phyloP scores from a whole-genome alignment of 2,888 invertebrate genomes.

The Plutella xylostella region DNA sequence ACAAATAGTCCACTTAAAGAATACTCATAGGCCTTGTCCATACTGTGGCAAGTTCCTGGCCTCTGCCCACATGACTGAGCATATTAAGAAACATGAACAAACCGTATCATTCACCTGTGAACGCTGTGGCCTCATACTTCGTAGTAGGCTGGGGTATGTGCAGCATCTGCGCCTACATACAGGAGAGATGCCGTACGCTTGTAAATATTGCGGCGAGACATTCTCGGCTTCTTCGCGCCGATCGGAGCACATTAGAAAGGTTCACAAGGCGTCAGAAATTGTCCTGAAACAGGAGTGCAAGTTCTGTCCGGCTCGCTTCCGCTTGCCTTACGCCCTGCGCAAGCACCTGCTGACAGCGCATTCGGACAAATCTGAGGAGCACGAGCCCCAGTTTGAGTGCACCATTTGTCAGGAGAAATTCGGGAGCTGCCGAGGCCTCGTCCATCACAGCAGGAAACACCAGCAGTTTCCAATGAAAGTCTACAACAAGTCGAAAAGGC shows the following conservation, averaged over 20 bases:
- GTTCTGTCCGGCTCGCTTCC: constrained; percentile 42
- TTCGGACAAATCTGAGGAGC: constrained; percentile 17
- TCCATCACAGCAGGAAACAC: constrained; percentile 41
- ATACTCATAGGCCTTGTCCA: constrained; percentile 44
- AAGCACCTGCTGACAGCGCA: constrained; percentile 39
- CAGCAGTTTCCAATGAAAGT: constrained; percentile 17
- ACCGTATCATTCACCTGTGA: constrained; percentile 31
- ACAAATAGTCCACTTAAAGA: constrained; percentile 51
- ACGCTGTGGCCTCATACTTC: constrained; percentile 36
- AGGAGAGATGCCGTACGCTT: constrained; percentile 46
- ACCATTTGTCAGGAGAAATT: constrained; percentile 38
- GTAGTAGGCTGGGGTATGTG: constrained; percentile 39
- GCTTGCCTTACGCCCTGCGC: constrained; percentile 36
- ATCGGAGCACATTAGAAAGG: constrained; percentile 43
- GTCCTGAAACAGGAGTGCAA: constrained; percentile 36
- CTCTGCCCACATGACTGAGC: constrained; percentile 48
- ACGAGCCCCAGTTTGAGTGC: constrained; percentile 32
- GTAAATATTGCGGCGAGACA: constrained; percentile 39
- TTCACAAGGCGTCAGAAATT: constrained; percentile 28
- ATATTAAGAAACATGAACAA: constrained; percentile 38
- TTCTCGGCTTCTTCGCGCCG: constrained; percentile 51
- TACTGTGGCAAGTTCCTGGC: constrained; percentile 49
- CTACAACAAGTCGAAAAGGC: no score
- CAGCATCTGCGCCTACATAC: constrained; percentile 53
- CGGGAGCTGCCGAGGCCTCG: constrained; percentile 33